Evolutionary conservation across 1,140 invertebrate genomes (phyloP), one percentile per base, ranked within the genome.

Genomic region (Colletes latitarsis): DNA sequence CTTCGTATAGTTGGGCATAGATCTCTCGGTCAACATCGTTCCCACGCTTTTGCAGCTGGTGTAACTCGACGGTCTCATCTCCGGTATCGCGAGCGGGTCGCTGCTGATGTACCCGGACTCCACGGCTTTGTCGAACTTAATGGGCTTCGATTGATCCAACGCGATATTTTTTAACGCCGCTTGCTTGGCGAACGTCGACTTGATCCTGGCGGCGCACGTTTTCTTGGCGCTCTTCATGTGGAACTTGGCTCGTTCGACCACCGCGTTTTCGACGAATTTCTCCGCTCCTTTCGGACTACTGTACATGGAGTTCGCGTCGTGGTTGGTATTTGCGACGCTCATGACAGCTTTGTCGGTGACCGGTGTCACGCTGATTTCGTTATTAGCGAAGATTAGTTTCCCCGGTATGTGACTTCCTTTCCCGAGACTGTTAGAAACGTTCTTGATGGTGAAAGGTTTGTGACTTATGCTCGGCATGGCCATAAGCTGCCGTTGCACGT

Each of bases 401-500:
- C 63, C 79, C 10, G 70, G 10, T 58, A 84, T 14, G 55, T 66
- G 15, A 53, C 76, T 85, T 43, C 60, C 60, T 12, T 79, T 82
- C 17, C 57, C 57, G 46, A 73, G 66, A 55, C 62, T 77, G 8
- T 12, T 43, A 4, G 69, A 66, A 39, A 78, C 63, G 67, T 83
- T 81, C 69, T 87, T 88, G 17, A 73, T 53, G 5, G 39, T 82
- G 1, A 53, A 57, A 43, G 73, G 46, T 73, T 90, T 91, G 57
- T 78, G 53, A 62, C 62, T 76, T 8, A 92, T 43, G 79, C 90
- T 89, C 6, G 89, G 84, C 90, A 90, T 91, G 3, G 88, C 84
- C 83, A 92, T 90, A 0, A 92, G 74, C 76, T 92, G 87, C 19
- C 92, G 71, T 41, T 92, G 90, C 0, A 91, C 90, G 60, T 89